Evolutionary conservation across 1,140 invertebrate genomes (phyloP), one percentile per base, ranked within the genome.

Genomic region (Sarcophaga bullata): DNA sequence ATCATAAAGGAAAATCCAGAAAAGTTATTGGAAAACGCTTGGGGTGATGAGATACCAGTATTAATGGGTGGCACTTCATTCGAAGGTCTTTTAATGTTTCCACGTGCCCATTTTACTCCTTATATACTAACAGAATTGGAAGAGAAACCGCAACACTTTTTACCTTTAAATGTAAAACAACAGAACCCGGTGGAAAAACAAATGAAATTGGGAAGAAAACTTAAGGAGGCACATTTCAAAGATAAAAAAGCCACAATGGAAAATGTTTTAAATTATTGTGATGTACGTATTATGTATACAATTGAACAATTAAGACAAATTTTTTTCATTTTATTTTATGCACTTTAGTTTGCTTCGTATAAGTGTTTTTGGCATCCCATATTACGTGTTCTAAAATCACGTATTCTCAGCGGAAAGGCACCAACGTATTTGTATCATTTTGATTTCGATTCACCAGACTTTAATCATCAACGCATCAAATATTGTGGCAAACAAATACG

Each of bases 391-490:
- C 81, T 90, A 6, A 84, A 84, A 47, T 73, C 85, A 3, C 88
- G 88, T 25, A 68, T 68, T 25, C 62, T 68, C 37, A 48, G 86
- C 7, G 81, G 86, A 3, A 50, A 73, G 9, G 86, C 87, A 19
- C 87, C 90, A 19, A 89, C 91, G 0, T 92, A 90, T 85, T 84
- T 91, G 0, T 91, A 91, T 83, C 86, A 90, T 68, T 91, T 92
- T 80, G 88, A 90, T 68, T 87, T 91, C 52, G 89, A 90, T 62
- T 88, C 90, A 8, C 52, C 84, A 10, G 85, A 84, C 4, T 88
- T 87, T 17, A 90, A 90, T 83, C 86, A 88, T 80, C 84, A 87
- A 84, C 85, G 82, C 19, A 84, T 83, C 8, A 91, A 84, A 88
- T 87, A 88, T 50, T 87, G 86, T 25, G 87, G 86, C 0, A 81